phyloP scores from a whole-genome alignment of 1,140 invertebrate genomes.

The Apis mellifera region Amel_HAv3.1 CM009942.2:4134501-4135000 shows the following conservation, averaged over 20 bases:
- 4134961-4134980: not conserved
- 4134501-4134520: no score
- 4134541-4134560: no score
- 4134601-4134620: no score
- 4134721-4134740: not conserved
- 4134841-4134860: constrained; percentile 73
- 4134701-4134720: not conserved
- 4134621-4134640: no score
- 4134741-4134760: not conserved
- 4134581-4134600: no score
- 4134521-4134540: no score
- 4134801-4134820: constrained; percentile 39
- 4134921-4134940: constrained; percentile 54
- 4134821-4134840: constrained; percentile 57
- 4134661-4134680: no score
- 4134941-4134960: constrained; percentile 17
- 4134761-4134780: not conserved
- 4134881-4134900: constrained; percentile 64
- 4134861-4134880: constrained; percentile 76
- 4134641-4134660: no score
- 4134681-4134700: not conserved
- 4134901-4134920: constrained; percentile 67
- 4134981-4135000: not conserved
- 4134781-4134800: not conserved
- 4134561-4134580: no score